Base-by-base conservation (phyloP, 2,113 vertebrate species). In the Pterocles gutturalis region DNA sequence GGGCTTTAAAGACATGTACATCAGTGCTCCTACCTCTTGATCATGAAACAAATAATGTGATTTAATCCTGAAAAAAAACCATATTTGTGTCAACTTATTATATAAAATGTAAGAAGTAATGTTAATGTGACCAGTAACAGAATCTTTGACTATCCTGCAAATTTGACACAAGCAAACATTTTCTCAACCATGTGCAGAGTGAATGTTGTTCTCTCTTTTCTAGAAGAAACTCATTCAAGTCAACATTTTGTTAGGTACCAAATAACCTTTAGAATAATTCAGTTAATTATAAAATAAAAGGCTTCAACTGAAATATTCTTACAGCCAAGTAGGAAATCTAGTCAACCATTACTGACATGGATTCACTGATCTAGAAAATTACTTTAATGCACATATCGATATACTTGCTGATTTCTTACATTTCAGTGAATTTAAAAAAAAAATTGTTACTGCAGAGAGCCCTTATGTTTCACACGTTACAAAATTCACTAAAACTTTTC, bases 341-440 rank as follows among this genome's bases (percentile, higher is more conserved):
- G 54, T 87, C 89, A 97, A 49, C 90, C 86, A 85, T 97, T 97
- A 90, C 87, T 94, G 96, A 95, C 95, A 92, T 96, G 71, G 82
- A 97, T 94, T 98, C 92, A 62, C 71, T 97, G 95, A 98, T 98
- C 96, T 98, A 98, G 97, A 98, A 98, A 98, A 98, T 98, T 82
- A 96, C 95, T 98, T 98, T 98, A 98, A 97, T 98, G 96, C 66
- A 97, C 69, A 85, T 97, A 98, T 98, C 96, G 97, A 97, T 98
- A 97, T 97, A 96, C 75, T 94, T 96, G 78, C 87, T 88, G 77
- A 91, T 97, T 97, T 96, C 90, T 98, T 98, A 85, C 80, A 93
- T 97, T 97, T 96, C 91, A 93, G 55, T 95, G 88, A 81, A 93
- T 95, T 93, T 3, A 14, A 69, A 93, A 83, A 94, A 76, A 69